These are phyloP conservation scores for Mustela erminea DNA, from an alignment of 2,797 vertebrate species.

Conservation along the genomic window DNA sequence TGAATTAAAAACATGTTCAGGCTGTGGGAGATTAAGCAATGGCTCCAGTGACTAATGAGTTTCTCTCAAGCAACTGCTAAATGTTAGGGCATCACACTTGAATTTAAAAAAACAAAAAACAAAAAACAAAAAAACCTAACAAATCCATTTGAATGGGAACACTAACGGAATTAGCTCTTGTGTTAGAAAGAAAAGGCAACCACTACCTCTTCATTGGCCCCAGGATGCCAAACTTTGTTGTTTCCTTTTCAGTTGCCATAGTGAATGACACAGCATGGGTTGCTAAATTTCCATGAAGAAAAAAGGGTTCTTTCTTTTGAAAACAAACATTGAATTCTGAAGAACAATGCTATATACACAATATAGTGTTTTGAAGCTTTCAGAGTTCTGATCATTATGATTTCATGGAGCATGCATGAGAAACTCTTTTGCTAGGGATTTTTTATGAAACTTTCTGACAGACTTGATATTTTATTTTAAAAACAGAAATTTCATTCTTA, in stretches of 20 bases:
- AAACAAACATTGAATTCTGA: conserved; percentile 49
- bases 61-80: neutral
- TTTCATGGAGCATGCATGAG: neutral
- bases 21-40: neutral
- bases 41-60: neutral
- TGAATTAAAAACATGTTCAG: neutral
- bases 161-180: conserved; percentile 34
- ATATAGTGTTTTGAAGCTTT: neutral
- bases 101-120: neutral
- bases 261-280: neutral
- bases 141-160: neutral
- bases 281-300: neutral
- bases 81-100: neutral
- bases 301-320: conserved; percentile 37
- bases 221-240: neutral
- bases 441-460: conserved; percentile 18
- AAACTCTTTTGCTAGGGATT: neutral
- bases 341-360: neutral
- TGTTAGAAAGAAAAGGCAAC: neutral
- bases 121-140: neutral
- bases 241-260: conserved; percentile 50
- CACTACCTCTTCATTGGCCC: neutral
- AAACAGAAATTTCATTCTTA: conserved; percentile 12
- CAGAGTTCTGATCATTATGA: neutral
- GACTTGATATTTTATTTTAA: neutral